Conservation (phyloP, 2,888 invertebrate species). For the Eristalinus aeneus region DNA sequence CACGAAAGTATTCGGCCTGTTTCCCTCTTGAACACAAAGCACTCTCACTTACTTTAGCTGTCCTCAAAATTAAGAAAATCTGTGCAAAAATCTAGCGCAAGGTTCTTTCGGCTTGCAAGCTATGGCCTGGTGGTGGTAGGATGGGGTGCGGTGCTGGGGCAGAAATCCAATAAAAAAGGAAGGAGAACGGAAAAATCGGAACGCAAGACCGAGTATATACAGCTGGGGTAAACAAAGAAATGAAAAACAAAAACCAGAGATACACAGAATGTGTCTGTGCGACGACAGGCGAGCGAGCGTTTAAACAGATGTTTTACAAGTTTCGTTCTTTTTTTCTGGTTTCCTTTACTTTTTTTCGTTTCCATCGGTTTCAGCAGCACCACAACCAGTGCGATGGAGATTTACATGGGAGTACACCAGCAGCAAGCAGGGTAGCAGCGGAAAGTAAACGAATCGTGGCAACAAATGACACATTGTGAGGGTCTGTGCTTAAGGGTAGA, state of each 20-base stretch:
- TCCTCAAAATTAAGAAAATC: conserved; percentile 27
- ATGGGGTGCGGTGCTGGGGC: no score
- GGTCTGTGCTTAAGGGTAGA: conserved; percentile 12
- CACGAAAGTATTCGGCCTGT: neutral
- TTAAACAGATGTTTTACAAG: neutral
- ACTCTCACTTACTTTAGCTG: conserved; percentile 27
- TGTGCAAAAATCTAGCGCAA: conserved; percentile 45
- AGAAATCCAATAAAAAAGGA: conserved; percentile 25
- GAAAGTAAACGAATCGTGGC: conserved; percentile 22
- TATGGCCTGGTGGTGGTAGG: neutral
- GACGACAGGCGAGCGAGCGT: neutral
- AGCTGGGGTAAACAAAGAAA: neutral
- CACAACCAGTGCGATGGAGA: neutral
- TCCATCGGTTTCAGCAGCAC: no score
- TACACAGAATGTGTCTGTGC: neutral
- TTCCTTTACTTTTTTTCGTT: conserved; percentile 1
- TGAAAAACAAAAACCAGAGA: neutral
- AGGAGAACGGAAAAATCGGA: neutral
- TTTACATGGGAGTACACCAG: neutral
- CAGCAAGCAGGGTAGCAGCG: neutral
- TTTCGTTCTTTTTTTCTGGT: neutral
- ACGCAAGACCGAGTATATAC: neutral
- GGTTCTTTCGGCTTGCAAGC: conserved; percentile 11
- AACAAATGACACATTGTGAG: conserved; percentile 56
- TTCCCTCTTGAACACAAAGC: neutral